Base-by-base conservation (phyloP, 2,888 invertebrate species). In the Epiblema foenella region DNA sequence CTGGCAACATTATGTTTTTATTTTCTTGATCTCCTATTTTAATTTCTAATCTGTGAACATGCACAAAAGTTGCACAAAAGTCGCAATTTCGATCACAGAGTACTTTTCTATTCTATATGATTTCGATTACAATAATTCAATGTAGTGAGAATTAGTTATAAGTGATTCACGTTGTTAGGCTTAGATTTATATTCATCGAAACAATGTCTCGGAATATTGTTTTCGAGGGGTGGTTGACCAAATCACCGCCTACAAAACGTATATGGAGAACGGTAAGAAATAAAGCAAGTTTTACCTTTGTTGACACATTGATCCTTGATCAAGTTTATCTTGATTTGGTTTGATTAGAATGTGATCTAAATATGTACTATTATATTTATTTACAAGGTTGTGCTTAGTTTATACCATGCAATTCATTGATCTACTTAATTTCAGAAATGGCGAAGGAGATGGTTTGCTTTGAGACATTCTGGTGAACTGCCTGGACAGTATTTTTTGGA, bases 401-500 rank as follows among this genome's bases (percentile, higher is more conserved):
- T 51, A 9, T 20, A 12, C 4, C 17, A 39, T 49, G 11, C 18
- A 29, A 20, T 20, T 18, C 42, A 29, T 52, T 51, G 54, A 1
- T 46, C 24, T 24, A 24, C 24, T 24, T 24, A 24, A 1, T 65
- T 71, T 74, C 89, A 99, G 99, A 96, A 98, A 94, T 99, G 99
- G 99, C 96, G 98, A 88, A 95, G 97, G 86, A 95, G 99, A 82
- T 99, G 98, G 97, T 99, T 99, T 92, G 96, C 98, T 77, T 94
- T 99, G 81, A 96, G 97, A 77, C 97, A 98, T 86, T 96, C 97
- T 49, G 98, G 98, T 78, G 98, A 98, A 86, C 95, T 98, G 83
- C 99, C 99, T 67, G 98, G 97, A 70, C 98, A 98, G 90, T 99
- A 97, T 93, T 96, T 97, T 85, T 94, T 99, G 80, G 98, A 98